Base-by-base conservation (phyloP, 1,140 invertebrate genomes). In the Apis laboriosa region DNA sequence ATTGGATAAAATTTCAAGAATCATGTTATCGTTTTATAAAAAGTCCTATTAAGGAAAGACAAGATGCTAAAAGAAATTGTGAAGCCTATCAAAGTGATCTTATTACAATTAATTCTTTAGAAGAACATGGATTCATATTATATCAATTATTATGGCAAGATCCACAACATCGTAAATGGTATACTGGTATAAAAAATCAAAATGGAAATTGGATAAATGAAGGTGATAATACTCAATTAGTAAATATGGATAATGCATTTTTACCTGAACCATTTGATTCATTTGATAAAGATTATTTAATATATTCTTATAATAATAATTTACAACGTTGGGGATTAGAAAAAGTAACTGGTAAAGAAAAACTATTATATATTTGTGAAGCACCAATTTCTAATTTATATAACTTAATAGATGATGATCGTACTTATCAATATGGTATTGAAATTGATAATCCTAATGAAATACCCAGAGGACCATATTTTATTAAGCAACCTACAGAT, bases 21-120 rank as follows among this genome's bases (percentile, higher is more conserved):
- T 96, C 96, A 0, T 99, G 98, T 93, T 98, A 98, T 92, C 95
- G 97, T 67, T 98, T 98, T 90, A 97, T 98, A 5, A 97, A 97
- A 88, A 98, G 97, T 49, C 97, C 98, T 2, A 94, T 96, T 71
- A 96, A 96, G 78, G 95, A 95, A 49, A 95, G 97, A 89, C 96
- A 96, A 80, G 97, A 98, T 89, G 97, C 98, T 8, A 95, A 96
- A 85, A 95, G 95, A 90, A 97, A 97, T 82, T 99, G 98, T 92
- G 96, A 97, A 92, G 95, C 96, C 1, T 97, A 96, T 92, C 97
- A 97, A 88, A 96, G 97, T 24, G 97, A 98, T 91, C 92, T 99
- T 58, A 94, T 97, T 1, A 96, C 97, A 83, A 95, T 99, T 13
- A 97, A 97, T 90, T 96, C 95, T 72, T 93, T 97, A 8, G 98